Conservation (phyloP, 2,888 invertebrate genomes). For the Ennomos fuscantarius region DNA sequence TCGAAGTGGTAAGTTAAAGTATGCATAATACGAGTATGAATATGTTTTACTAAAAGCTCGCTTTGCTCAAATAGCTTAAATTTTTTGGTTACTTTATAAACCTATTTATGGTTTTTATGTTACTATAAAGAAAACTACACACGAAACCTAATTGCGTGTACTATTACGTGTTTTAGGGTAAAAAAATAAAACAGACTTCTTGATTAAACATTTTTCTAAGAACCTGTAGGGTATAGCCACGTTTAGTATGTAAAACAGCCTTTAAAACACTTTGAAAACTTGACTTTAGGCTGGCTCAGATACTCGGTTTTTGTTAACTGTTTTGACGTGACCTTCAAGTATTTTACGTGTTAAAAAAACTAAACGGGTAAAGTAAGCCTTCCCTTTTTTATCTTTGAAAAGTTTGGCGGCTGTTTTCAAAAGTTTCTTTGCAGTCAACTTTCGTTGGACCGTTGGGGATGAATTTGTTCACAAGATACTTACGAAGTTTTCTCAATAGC, state of each 20-base stretch:
- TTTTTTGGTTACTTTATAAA: too few species aligned
- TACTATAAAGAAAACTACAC: constrained; percentile 3
- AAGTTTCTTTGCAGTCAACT: constrained; percentile 23
- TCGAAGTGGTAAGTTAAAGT: too few species aligned
- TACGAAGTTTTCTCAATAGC: constrained; percentile 6
- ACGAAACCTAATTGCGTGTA: constrained; percentile 5
- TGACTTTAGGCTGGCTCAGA: constrained; percentile 22
- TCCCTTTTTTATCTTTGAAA: constrained; percentile 44
- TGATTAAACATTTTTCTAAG: constrained; percentile 24
- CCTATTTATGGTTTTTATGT: not conserved
- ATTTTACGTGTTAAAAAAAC: constrained; percentile 30
- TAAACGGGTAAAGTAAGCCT: constrained; percentile 31
- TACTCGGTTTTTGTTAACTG: constrained; percentile 7
- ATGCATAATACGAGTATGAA: too few species aligned
- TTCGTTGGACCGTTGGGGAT: constrained; percentile 36
- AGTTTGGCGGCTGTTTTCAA: constrained; percentile 37
- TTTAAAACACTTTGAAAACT: constrained; percentile 37
- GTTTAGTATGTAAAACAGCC: constrained; percentile 24
- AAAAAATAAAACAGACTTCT: constrained; percentile 11
- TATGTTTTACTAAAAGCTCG: not conserved
- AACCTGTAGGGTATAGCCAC: constrained; percentile 10
- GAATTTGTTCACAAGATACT: constrained; percentile 8
- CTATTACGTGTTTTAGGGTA: constrained; percentile 8
- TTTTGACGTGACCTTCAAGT: constrained; percentile 22
- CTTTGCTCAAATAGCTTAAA: not conserved